phyloP scores from a whole-genome alignment of 2,888 invertebrate species.

The Eulithis prunata region DNA sequence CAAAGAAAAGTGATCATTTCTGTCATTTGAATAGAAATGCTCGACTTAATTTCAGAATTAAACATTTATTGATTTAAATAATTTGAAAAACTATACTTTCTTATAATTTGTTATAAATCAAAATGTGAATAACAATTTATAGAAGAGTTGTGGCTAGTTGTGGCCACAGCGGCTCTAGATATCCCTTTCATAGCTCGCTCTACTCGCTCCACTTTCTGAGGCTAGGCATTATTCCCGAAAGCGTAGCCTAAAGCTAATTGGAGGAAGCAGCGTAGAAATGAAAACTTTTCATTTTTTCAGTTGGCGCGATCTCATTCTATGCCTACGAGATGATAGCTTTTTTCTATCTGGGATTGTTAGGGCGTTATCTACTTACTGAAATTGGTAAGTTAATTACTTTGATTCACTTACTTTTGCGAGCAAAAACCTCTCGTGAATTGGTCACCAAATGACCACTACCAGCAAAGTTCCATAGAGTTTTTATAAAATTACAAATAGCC shows the following conservation, averaged over 20 bases:
- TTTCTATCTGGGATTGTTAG: neutral
- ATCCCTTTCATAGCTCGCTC: constrained; percentile 36
- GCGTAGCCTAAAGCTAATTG: constrained; percentile 44
- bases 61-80: constrained; percentile 7
- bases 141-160: neutral
- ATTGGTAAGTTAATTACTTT: no score
- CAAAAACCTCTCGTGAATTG: no score
- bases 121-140: neutral
- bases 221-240: constrained; percentile 40
- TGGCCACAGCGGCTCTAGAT: constrained; percentile 19
- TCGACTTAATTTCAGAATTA: constrained; percentile 17
- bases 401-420: no score
- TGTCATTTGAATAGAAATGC: constrained; percentile 32
- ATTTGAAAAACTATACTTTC: no score
- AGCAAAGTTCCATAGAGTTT: no score
- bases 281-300: constrained; percentile 39
- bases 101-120: neutral
- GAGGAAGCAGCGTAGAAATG: constrained; percentile 41
- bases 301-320: constrained; percentile 26
- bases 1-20: constrained; percentile 25
- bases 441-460: no score
- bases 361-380: neutral
- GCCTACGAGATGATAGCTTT: constrained; percentile 20
- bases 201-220: constrained; percentile 38
- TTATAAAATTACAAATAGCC: no score